Evolutionary conservation across 37 sponge, comb jelly and placozoan species (phyloP).

Genomic region (Agelas oroides): DNA sequence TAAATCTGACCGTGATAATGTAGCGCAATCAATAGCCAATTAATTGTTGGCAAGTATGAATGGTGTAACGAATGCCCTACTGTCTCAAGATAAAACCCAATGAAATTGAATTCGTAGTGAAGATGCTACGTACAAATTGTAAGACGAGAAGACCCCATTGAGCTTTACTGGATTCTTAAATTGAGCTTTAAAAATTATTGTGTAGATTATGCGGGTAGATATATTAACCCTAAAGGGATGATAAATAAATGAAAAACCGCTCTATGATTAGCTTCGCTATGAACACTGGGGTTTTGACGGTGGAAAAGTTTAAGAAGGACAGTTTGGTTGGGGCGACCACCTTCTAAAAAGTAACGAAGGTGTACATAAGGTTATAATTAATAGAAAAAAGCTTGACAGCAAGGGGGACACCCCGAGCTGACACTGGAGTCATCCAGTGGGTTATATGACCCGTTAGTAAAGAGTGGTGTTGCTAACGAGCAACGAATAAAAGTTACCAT

Average conservation of each 20-base stretch:
- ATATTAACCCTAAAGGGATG: too few relatives aligned
- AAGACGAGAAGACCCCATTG: slow-evolving; percentile 95
- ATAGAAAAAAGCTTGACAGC: slow-evolving; percentile 76
- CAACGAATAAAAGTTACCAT: slow-evolving; percentile 93
- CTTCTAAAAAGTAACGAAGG: slow-evolving; percentile 94
- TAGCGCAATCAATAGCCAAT: slow-evolving; percentile 96
- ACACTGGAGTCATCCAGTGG: slow-evolving; percentile 71
- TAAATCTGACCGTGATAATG: slow-evolving; percentile 96
- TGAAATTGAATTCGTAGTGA: slow-evolving; percentile 96
- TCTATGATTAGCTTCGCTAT: slow-evolving; percentile 6
- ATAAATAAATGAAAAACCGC: slow-evolving; percentile 58
- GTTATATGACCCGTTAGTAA: slow-evolving; percentile 88
- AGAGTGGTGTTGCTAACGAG: slow-evolving; percentile 79
- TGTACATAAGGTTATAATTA: slow-evolving; percentile 62
- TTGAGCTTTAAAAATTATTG: slow-evolving; percentile 50
- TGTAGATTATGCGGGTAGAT: slow-evolving; percentile 57
- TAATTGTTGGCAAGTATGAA: slow-evolving; percentile 97
- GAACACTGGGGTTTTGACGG: too few relatives aligned
- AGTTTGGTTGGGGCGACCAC: slow-evolving; percentile 93
- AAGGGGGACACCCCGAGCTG: slow-evolving; percentile 79
- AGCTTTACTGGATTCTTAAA: slow-evolving; percentile 92
- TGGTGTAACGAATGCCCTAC: slow-evolving; percentile 89
- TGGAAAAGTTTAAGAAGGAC: slow-evolving; percentile 69
- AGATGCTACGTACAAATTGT: slow-evolving; percentile 93
- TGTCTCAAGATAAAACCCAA: slow-evolving; percentile 94